Evolutionary conservation across 2,113 vertebrate genomes (phyloP), one percentile per base, ranked within the genome.

Genomic region (Shinisaurus crocodilurus): DNA sequence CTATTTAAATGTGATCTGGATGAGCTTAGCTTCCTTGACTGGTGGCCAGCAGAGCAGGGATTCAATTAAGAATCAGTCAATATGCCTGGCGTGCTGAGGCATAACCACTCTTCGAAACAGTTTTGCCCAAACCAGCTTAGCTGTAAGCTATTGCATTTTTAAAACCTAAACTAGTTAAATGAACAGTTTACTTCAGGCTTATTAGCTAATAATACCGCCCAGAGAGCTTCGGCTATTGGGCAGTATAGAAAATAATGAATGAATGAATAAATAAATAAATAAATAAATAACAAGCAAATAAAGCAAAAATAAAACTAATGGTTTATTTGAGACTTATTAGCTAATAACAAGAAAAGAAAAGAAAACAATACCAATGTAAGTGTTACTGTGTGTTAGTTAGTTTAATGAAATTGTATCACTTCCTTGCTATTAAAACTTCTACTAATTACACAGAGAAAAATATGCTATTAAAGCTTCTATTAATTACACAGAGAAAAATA

Each of bases 281-380:
- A n/a, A n/a, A n/a, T n/a, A n/a, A n/a, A n/a, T n/a, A n/a, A n/a
- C n/a, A 81, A 86, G 76, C 48, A 92, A 37, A 91, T 32, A 82
- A 65, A 85, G 92, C 54, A 57, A 45, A 34, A 85, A 63, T 63
- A 15, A 63, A 63, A 63, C 60, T 18, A 54, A 54, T 54, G 4
- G 60, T 63, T 63, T 63, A 63, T 63, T 63, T 63, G 16, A 63
- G 60, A 18, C 60, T 63, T 63, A 63, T 63, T 67, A 32, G 60
- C 84, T 54, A 63, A 50, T 85, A 77, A 90, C 90, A 84, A 86
- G 70, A 40, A 92, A 37, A 91, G n/a, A 85, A 50, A 85, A 93
- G 45, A 57, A 43, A 32, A 85, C 50, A 54, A 23, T 63, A 63
- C 60, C 60, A 63, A 4, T 63, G 20, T 90, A 1, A 90, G 82